Evolutionary conservation across 2,888 invertebrate genomes (phyloP), one percentile per base, ranked within the genome.

Genomic region (Papilio gigon): DNA sequence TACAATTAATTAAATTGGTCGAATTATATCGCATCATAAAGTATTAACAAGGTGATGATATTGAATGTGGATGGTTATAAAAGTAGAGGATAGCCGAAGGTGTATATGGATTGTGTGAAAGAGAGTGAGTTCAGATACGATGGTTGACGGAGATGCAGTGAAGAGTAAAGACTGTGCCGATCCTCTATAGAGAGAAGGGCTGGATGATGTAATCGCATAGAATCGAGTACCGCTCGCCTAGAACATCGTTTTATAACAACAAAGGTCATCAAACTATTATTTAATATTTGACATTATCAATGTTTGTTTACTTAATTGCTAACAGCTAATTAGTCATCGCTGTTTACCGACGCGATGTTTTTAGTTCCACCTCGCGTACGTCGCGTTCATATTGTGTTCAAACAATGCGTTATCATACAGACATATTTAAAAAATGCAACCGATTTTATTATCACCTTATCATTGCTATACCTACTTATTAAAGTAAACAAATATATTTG

Each of bases 271-370:
- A 62, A 50, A 61, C 61, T 61, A 50, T 40, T 67, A 68, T 58
- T 67, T 53, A 60, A 67, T 67, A 67, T 67, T 63, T 63, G 44
- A 58, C 33, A 35, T 71, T 72, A 69, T 65, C 68, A 67, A 67
- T 63, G 53, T 68, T 70, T 67, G 56, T 64, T 71, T 71, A 71
- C 60, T 61, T 71, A 68, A 71, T 68, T 47, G 61, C 62, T 20
- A 61, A 35, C 33, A 62, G 56, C 22, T 58, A 68, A 68, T 68
- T 68, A 68, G 44, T 68, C 58, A 63, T 44, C 62, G 17, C 11
- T 62, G 44, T 67, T 62, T 62, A 60, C 42, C 3, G n/a, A 30
- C 44, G 44, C 53, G 64, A 22, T 66, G 47, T 66, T 56, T 61
- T 67, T 56, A 58, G 30, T 58, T 33, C 27, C 22, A 58, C 56